phyloP scores from a whole-genome alignment of 37 sponge, comb jelly and placozoan genomes.

The Chondrilla cf. caribensis region DNA sequence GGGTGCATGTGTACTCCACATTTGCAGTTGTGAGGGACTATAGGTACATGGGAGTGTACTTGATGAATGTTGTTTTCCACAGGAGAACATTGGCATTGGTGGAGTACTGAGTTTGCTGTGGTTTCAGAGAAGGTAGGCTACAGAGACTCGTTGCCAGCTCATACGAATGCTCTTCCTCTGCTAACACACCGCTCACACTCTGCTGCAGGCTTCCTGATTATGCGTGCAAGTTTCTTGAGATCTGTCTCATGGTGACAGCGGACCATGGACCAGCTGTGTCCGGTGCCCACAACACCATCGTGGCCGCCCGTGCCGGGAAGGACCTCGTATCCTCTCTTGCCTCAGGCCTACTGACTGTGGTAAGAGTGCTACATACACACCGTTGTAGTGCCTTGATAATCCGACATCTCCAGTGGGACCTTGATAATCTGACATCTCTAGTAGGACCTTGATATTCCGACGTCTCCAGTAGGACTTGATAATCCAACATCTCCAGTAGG shows the following conservation, averaged over 20 bases:
- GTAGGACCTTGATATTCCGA: no score
- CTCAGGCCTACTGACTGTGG: slow-evolving; percentile 94
- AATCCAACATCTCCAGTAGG: no score
- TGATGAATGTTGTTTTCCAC: background rate
- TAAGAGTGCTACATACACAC: no score
- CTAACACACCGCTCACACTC: no score
- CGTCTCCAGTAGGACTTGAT: no score
- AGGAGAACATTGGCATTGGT: slow-evolving; percentile 92
- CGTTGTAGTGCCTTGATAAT: no score
- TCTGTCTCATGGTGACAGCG: slow-evolving; percentile 96
- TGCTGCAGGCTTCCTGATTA: slow-evolving; percentile 74
- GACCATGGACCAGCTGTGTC: slow-evolving; percentile 99
- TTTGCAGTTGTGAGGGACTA: background rate
- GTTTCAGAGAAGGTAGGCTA: slow-evolving; percentile 89
- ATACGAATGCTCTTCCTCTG: no score
- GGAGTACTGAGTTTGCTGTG: slow-evolving; percentile 94
- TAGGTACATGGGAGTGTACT: background rate
- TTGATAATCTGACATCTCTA: no score
- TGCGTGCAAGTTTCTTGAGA: slow-evolving; percentile 95
- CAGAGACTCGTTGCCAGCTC: no score
- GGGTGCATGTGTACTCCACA: slow-evolving; percentile 19
- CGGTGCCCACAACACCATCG: slow-evolving; percentile 98
- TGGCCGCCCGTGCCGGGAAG: slow-evolving; percentile 92
- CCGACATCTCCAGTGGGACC: no score
- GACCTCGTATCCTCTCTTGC: slow-evolving; percentile 93